Evolutionary conservation across 2,113 vertebrate species (phyloP), one percentile per base, ranked within the genome.

Genomic region (Lycaon pictus): DNA sequence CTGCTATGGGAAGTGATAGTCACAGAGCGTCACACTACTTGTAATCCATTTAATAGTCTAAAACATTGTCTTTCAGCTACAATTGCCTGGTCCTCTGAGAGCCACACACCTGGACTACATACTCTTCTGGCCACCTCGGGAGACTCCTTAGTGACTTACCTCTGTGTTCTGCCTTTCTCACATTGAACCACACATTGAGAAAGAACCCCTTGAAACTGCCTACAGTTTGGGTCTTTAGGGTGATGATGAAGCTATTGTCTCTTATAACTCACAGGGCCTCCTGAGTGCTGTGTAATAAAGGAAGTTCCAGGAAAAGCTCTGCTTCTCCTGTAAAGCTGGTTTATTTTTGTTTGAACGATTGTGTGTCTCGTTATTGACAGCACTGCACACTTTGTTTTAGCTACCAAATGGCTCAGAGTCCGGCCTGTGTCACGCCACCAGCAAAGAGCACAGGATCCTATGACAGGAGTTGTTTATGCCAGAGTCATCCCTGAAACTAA

Each of bases 401-500:
- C 16, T 51, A 19, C 74, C 2, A 0, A 62, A 29, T 29, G 55
- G 55, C 32, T 72, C 87, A 77, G 60, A 13, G 71, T 77, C 56
- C 67, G 43, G 29, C 23, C 43, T 5, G 32, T 37, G 9, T 5
- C 2, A 0, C 0, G 13, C 9, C 29, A 35, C 58, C n/a, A 76
- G 84, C 60, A 67, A 55, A 65, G 27, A 12, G 8, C 27, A 19
- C 7, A 60, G 32, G 12, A 27, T 5, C 27, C 83, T 2, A 2
- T 0, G 19, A 6, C 23, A 1, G 0, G 2, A 0, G 0, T 1
- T 23, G 1, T 5, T 0, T 8, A 0, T 1, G 11, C 58, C 17
- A 11, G 17, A 4, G 5, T 13, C 63, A 8, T 37, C 62, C 48
- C n/a, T 17, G 22, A 37, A 7, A 2, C 23, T 11, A 22, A 2